A percentile compares a stretch with the other conserved stretches of the same genome.
Conservation (phyloP, 2,113 vertebrate species). For the Hepsetus odoe region DNA sequence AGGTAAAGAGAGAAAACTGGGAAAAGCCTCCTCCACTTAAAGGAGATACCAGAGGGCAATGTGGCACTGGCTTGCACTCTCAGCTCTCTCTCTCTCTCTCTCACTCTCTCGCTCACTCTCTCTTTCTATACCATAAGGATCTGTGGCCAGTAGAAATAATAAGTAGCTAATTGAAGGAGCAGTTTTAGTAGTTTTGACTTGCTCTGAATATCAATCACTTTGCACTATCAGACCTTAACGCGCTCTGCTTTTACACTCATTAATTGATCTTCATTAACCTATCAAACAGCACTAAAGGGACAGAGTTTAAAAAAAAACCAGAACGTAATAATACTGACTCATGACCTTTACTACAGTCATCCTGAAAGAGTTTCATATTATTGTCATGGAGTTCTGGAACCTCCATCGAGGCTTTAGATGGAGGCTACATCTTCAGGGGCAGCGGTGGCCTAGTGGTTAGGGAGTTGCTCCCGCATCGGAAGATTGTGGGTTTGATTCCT, state of each 20-base stretch:
- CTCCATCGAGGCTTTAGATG: no score
- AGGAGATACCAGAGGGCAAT: conserved; percentile 34
- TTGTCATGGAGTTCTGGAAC: no score
- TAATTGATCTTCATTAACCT: not conserved
- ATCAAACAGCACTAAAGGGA: not conserved
- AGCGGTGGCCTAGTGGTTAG: no score
- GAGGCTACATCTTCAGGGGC: no score
- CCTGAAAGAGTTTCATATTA: no score
- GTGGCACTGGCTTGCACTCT: conserved; percentile 21
- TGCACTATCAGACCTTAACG: not conserved
- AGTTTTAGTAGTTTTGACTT: not conserved
- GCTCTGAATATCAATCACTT: not conserved
- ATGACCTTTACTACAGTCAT: conserved; percentile 4
- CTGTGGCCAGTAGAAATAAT: not conserved
- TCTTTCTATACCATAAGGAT: conserved; percentile 1
- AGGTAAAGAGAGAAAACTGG: conserved; percentile 60
- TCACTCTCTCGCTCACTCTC: not conserved
- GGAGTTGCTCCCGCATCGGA: no score
- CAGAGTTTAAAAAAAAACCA: not conserved
- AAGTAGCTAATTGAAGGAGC: not conserved
- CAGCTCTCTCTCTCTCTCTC: not conserved
- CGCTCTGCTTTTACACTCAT: no score
- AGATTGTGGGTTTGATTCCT: no score
- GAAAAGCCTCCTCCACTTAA: conserved; percentile 52
- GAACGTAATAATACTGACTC: conserved; percentile 33